Evolutionary conservation across 2,797 vertebrate species (phyloP).

Genomic region (Acrocephalus scirpaceus): DNA sequence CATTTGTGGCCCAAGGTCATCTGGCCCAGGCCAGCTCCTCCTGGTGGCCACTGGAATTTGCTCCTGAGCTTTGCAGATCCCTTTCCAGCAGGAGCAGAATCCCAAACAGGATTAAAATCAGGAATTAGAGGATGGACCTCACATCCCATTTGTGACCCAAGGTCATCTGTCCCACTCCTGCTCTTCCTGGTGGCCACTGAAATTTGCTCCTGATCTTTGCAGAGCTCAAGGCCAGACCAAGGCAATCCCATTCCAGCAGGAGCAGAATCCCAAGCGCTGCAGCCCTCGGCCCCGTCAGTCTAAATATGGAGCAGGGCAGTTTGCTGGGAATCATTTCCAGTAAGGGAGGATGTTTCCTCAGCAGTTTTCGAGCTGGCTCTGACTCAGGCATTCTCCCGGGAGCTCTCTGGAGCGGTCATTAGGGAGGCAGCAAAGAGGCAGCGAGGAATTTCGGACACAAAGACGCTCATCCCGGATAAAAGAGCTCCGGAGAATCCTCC

Average conservation of each 20-base stretch:
- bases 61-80: not conserved
- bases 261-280: constrained; percentile 55
- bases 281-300: constrained; percentile 63
- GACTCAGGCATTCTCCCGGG: constrained; percentile 79
- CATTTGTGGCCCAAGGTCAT: not conserved
- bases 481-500: constrained; percentile 68
- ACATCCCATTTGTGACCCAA: not conserved
- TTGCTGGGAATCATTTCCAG: constrained; percentile 83
- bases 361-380: constrained; percentile 81
- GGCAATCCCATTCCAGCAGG: constrained; percentile 44
- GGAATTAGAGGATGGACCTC: not conserved
- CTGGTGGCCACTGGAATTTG: not conserved
- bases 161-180: rapidly evolving
- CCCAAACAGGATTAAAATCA: not conserved
- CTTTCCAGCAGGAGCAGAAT: constrained; percentile 59
- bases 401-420: constrained; percentile 79
- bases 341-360: constrained; percentile 84
- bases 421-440: constrained; percentile 81
- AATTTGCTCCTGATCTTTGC: not conserved
- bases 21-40: not conserved
- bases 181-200: not conserved
- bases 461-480: constrained; percentile 71
- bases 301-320: constrained; percentile 76
- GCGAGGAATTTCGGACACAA: constrained; percentile 80
- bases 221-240: too few species aligned